Evolutionary conservation across 2,113 vertebrate genomes (phyloP).

Genomic region (Eurypyga helias): DNA sequence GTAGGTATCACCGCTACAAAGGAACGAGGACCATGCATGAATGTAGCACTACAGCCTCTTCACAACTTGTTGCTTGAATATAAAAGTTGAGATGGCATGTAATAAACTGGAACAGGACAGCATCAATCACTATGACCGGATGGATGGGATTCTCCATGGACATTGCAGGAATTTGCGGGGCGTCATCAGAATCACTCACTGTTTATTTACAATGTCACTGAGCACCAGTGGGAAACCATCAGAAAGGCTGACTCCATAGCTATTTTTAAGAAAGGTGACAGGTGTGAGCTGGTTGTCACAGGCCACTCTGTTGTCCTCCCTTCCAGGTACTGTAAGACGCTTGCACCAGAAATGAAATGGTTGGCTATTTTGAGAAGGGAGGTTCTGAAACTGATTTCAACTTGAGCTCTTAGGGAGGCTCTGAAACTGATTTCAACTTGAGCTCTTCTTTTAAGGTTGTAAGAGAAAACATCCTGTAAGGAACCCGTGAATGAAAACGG

Average conservation of each 20-base stretch:
- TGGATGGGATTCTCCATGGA: neutral
- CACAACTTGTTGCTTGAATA: neutral
- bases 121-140: neutral
- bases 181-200: neutral
- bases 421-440: neutral
- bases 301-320: neutral
- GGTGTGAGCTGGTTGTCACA: constrained; percentile 32
- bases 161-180: neutral
- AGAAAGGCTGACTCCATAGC: constrained; percentile 20
- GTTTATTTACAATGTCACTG: constrained; percentile 54
- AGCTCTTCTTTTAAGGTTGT: neutral
- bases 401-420: neutral
- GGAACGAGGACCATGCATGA: accelerated
- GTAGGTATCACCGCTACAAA: neutral
- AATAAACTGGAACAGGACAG: neutral
- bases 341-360: constrained; percentile 13
- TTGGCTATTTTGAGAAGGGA: constrained; percentile 22
- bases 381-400: neutral
- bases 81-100: neutral
- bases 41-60: neutral
- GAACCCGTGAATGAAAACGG: neutral
- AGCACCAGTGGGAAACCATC: constrained; percentile 21
- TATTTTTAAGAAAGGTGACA: constrained; percentile 62
- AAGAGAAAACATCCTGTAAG: neutral
- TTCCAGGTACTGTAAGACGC: constrained; percentile 14